Conservation (phyloP, 2,888 invertebrate genomes). For the Mythimna loreyi region DNA sequence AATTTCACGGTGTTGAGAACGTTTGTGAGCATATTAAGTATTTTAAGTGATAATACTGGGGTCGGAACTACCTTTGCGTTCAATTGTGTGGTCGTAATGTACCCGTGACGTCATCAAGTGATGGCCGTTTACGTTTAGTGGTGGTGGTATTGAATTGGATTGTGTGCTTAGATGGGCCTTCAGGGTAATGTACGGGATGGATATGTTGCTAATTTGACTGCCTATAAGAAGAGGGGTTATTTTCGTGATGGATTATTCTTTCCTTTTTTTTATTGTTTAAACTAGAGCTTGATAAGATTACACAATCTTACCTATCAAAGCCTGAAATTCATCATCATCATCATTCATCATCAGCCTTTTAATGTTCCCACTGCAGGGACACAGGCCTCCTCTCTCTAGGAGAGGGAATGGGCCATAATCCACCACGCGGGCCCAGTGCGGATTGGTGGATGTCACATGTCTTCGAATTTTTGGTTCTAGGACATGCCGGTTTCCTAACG, state of each 20-base stretch:
- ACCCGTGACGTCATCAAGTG: slow-evolving; percentile 51
- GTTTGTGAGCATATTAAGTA: slow-evolving; percentile 76
- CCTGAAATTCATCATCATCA: too few relatives aligned
- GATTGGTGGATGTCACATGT: too few relatives aligned
- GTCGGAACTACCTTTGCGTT: slow-evolving; percentile 52
- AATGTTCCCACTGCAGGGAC: too few relatives aligned
- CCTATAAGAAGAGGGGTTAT: too few relatives aligned
- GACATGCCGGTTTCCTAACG: too few relatives aligned
- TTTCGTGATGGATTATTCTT: neutral
- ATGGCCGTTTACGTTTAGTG: slow-evolving; percentile 39
- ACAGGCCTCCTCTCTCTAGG: too few relatives aligned
- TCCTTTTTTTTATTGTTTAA: neutral
- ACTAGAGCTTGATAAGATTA: too few relatives aligned
- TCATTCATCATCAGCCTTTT: too few relatives aligned
- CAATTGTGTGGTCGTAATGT: slow-evolving; percentile 63
- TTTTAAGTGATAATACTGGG: slow-evolving; percentile 72
- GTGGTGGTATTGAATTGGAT: slow-evolving; percentile 40
- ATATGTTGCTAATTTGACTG: slow-evolving; percentile 9
- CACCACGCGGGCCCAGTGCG: too few relatives aligned
- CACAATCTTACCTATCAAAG: too few relatives aligned
- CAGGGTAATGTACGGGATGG: neutral
- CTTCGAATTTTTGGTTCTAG: too few relatives aligned
- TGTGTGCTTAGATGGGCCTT: slow-evolving; percentile 11
- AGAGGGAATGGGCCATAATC: too few relatives aligned
- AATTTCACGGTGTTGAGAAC: slow-evolving; percentile 78